phyloP scores from a whole-genome alignment of 2,113 vertebrate genomes.

The Rhinoderma darwinii region DNA sequence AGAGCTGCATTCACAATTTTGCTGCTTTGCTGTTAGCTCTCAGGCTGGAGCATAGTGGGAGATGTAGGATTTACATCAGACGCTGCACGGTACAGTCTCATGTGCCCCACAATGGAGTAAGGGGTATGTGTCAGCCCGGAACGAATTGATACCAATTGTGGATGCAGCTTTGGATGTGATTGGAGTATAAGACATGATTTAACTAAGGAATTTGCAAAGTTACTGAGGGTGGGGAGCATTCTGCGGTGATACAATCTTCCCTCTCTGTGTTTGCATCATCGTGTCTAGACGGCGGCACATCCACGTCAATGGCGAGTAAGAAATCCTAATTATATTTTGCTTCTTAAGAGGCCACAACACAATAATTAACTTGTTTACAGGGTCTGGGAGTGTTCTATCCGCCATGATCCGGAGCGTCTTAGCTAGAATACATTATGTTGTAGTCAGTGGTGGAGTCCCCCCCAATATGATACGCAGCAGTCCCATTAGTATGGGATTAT shows the following conservation, averaged over 20 bases:
- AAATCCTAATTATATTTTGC: slow-evolving; percentile 12
- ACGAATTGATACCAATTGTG: no score
- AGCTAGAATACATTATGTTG: not conserved
- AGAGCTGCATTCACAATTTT: not conserved
- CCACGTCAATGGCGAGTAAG: not conserved
- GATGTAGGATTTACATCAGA: no score
- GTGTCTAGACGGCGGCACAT: not conserved
- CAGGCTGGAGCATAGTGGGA: no score
- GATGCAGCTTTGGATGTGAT: not conserved
- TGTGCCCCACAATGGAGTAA: not conserved
- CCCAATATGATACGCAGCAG: not conserved
- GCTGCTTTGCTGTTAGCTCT: not conserved
- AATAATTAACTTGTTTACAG: not conserved
- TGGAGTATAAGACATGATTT: no score
- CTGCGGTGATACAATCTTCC: not conserved
- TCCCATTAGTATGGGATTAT: no score
- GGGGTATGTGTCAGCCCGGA: no score
- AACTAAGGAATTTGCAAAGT: no score
- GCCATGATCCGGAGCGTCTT: no score
- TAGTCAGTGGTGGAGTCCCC: no score
- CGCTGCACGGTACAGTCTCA: no score
- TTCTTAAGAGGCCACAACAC: not conserved
- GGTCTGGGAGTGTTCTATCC: no score
- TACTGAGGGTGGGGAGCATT: not conserved
- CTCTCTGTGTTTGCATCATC: not conserved